Percentiles rank a stretch among this genome's conserved stretches.
Evolutionary conservation across 2,888 invertebrate species (phyloP).

Genomic region (Acronicta alni): DNA sequence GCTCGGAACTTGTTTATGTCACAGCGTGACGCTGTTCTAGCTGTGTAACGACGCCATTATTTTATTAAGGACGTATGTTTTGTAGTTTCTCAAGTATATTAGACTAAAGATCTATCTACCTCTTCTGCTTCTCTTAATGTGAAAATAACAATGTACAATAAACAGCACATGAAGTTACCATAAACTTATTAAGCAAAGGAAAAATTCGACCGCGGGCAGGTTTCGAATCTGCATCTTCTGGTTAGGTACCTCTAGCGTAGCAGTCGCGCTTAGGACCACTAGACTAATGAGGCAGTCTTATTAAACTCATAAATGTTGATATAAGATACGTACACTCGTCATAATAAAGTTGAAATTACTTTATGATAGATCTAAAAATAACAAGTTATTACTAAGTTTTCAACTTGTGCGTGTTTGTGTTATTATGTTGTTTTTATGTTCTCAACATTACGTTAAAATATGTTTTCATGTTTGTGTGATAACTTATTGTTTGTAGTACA

Average conservation of each 20-base stretch:
- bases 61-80: constrained; percentile 64
- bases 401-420: constrained; percentile 28
- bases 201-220: no score
- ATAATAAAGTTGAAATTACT: constrained; percentile 45
- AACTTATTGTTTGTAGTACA: constrained; percentile 6
- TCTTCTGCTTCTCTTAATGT: no score
- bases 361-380: constrained; percentile 28
- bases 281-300: no score
- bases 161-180: no score
- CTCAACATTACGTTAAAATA: constrained; percentile 9
- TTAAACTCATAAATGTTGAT: constrained; percentile 5
- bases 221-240: no score
- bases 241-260: no score
- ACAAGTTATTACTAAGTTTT: constrained; percentile 12
- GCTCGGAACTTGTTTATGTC: constrained; percentile 71
- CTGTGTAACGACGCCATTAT: constrained; percentile 60
- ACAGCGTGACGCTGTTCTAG: constrained; percentile 62
- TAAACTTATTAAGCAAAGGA: no score
- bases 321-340: constrained; percentile 12
- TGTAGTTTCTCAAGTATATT: constrained; percentile 40
- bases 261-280: no score
- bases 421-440: constrained; percentile 34
- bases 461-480: constrained; percentile 25
- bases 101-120: no score
- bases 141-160: no score